Conservation (phyloP, 1,140 invertebrate genomes). For the Psix sp. region DNA sequence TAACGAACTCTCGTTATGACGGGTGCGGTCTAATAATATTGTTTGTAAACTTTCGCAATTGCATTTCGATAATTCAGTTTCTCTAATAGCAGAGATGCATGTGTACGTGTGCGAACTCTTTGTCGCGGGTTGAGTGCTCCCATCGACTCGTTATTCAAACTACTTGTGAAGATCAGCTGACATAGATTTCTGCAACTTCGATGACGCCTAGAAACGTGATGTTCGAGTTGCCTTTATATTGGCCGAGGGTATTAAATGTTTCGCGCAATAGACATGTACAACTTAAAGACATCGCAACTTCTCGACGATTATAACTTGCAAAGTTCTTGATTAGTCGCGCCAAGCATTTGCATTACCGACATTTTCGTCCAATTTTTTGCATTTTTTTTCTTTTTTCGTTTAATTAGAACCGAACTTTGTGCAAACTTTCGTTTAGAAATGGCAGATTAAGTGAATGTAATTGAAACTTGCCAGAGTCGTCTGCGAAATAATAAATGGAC, state of each 20-base stretch:
- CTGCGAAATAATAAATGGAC: no score
- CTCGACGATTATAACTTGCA: conserved; percentile 21
- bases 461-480: no score
- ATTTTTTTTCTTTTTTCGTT: background rate
- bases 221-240: conserved; percentile 34
- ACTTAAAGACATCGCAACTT: conserved; percentile 32
- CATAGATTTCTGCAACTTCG: conserved; percentile 46
- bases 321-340: conserved; percentile 28
- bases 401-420: conserved; percentile 1
- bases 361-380: background rate
- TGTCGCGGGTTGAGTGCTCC: conserved; percentile 22
- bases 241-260: conserved; percentile 23
- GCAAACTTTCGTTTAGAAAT: background rate
- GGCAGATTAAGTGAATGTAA: no score
- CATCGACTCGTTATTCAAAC: conserved; percentile 50
- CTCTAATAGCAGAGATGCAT: background rate
- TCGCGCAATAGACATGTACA: conserved; percentile 8
- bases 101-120: conserved; percentile 13
- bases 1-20: conserved; percentile 13
- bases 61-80: conserved; percentile 39
- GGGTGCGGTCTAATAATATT: conserved; percentile 28
- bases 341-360: conserved; percentile 8
- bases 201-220: conserved; percentile 35
- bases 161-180: conserved; percentile 41
- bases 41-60: conserved; percentile 41